Conservation (phyloP, 2,113 vertebrate genomes). For the Lota lota region DNA sequence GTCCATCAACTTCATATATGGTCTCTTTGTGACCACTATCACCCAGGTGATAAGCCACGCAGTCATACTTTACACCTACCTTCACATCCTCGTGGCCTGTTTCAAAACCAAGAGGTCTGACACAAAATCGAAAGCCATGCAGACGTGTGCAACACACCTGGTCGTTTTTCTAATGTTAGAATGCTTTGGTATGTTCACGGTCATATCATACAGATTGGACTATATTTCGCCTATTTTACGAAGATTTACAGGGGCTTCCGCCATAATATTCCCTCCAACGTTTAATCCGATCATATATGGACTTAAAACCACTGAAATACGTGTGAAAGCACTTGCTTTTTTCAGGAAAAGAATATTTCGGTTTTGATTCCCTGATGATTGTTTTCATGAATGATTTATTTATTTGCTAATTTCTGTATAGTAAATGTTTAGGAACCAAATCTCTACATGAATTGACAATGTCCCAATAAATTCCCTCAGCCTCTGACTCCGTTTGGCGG, state of each 20-base stretch:
- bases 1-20: constrained; percentile 67
- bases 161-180: constrained; percentile 65
- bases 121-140: constrained; percentile 68
- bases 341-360: constrained; percentile 19
- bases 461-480: no score
- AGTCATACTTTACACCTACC: constrained; percentile 60
- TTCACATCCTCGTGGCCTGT: constrained; percentile 66
- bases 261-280: constrained; percentile 65
- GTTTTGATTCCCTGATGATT: no score
- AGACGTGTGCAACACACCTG: constrained; percentile 73
- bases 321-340: constrained; percentile 34
- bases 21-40: constrained; percentile 11
- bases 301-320: constrained; percentile 71
- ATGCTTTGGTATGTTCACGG: constrained; percentile 66
- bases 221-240: constrained; percentile 48
- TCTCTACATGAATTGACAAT: no score
- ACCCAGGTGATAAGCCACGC: constrained; percentile 39
- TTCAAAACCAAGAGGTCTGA: constrained; percentile 59
- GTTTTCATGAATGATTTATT: no score
- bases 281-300: constrained; percentile 76
- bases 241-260: constrained; percentile 53
- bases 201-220: constrained; percentile 66
- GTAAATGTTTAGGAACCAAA: no score
- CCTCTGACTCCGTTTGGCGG: no score
- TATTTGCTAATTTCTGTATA: no score